Evolutionary conservation across 2,888 invertebrate genomes (phyloP), one percentile per base, ranked within the genome.

Genomic region (Luperina testacea): DNA sequence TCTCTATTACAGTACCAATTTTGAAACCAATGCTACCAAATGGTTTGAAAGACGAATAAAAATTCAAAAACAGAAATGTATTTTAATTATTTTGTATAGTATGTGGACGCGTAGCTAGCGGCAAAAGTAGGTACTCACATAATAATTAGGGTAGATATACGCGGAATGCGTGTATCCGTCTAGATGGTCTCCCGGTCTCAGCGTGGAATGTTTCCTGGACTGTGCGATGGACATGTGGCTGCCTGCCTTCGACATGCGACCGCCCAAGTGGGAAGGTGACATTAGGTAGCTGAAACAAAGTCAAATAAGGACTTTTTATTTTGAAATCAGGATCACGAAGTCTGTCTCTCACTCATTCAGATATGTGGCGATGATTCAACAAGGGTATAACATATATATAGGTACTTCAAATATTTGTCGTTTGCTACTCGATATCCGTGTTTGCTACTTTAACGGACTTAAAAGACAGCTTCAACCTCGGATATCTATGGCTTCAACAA

Each of bases 61-160:
- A 27, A 59, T 59, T 32, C 63, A 20, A 32, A 63, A 63, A 32
- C 63, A 32, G 63, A 32, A 61, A 9, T 20, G 9, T 63, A 32
- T 32, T 32, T 32, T 17, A n/a, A 45, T 45, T n/a, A n/a, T n/a
- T n/a, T 45, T 45, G 45, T 45, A 0, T 11, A 45, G 11, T 45
- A 11, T 45, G 11, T 45, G 45, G 13, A 13, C 13, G 42, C 42
- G 42, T 45, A 45, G 48, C 13, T 48, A 2, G 48, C 13, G 48
- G 13, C 48, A 13, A 48, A 17, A 53, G 13, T 11, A 64, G 11
- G 38, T 77, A 94, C 95, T 94, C 90, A 97, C 97, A 93, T 97
- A 98, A 90, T 98, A 96, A 93, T 98, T 98, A 80, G 98, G 98
- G 90, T 97, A 98, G 83, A 97, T 96, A 92, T 97, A 93, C 85